Evolutionary conservation across 2,113 vertebrate species (phyloP), one percentile per base, ranked within the genome.

Genomic region (Oplegnathus fasciatus): DNA sequence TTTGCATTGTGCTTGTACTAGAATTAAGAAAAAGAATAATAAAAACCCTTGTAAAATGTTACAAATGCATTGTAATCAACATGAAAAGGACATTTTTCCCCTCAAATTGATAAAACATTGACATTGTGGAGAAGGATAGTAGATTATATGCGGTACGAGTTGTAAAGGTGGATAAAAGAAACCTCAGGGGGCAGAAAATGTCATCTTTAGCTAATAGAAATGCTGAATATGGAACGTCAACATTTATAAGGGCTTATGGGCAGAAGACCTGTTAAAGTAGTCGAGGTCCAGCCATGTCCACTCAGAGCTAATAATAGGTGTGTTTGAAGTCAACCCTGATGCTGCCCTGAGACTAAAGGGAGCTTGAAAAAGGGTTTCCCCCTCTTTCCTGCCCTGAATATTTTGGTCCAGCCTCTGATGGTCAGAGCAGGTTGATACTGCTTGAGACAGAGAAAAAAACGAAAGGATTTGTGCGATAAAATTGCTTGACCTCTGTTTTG

Each of bases 301-400:
- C 1, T 1, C 70, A 46, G 68, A 66, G 34, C 50, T 83, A 46
- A 54, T 77, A 60, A 83, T 73, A 65, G 24, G 34, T 48, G 28
- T 83, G 75, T 85, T 85, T 32, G 70, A 61, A 83, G 83, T 80
- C 42, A 2, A 60, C 44, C 67, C 30, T 77, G 48, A 50, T 73
- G 26, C 48, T 76, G 52, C 66, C 10, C 32, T 60, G 60, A 58
- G 67, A 9, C 34, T 22, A 22, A 40, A 32, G 18, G 18, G 26
- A 40, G 32, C 40, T 86, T 67, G 52, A 26, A 44, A 65, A 42
- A 24, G 42, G 74, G 30, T 15, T 48, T 60, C 7, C 55, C n/a
- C 52, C 18, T 72, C 44, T 9, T 52, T 44, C 1, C 20, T 40
- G 37, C 17, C n/a, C 18, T 69, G 28, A 74, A 58, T 70, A 44